Evolutionary conservation across 2,888 invertebrate genomes (phyloP), one percentile per base, ranked within the genome.

Genomic region (Herminia tarsipennalis): DNA sequence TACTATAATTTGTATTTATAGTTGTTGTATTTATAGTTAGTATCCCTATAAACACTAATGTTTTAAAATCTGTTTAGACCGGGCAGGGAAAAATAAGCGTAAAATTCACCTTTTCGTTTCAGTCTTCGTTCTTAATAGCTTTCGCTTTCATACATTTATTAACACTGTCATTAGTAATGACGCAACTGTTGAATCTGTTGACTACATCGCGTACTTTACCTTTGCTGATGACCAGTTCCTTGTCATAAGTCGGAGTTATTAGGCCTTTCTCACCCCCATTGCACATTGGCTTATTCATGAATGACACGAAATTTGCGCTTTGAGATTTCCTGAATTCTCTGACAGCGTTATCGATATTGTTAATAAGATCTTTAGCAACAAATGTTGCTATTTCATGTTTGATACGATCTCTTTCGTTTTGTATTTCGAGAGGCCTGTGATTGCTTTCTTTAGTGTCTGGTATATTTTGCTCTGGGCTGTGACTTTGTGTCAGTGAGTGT

Each of bases 191-290:
- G 38, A 92, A 85, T 73, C 82, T 81, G 33, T 92, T 90, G 0
- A 92, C 90, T 1, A 90, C 92, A 53, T 92, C 91, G 48, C 91
- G 78, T 1, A 92, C 92, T 58, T 88, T 91, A 0, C 91, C 90
- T 71, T 88, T 91, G 58, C 85, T 88, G 36, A 91, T 89, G 0
- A 90, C 87, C 5, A 89, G 74, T 58, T 84, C 88, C 47, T 86
- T 89, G 40, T 90, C 90, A 40, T 90, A 89, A 0, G 83, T 87
- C 0, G 91, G 88, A 0, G 86, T 89, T 13, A 88, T 86, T 43
- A 83, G 66, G 41, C 77, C 81, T 62, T 79, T 84, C 3, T 77
- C 70, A 3, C 75, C 81, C 1, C 88, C 88, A 53, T 89, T 89
- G 30, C 74, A 75, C 1, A 76, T 6, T 6, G 67, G 53, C 38